Base-by-base conservation (phyloP, 2,797 vertebrate genomes). In the Peromyscus melanophrys region DNA sequence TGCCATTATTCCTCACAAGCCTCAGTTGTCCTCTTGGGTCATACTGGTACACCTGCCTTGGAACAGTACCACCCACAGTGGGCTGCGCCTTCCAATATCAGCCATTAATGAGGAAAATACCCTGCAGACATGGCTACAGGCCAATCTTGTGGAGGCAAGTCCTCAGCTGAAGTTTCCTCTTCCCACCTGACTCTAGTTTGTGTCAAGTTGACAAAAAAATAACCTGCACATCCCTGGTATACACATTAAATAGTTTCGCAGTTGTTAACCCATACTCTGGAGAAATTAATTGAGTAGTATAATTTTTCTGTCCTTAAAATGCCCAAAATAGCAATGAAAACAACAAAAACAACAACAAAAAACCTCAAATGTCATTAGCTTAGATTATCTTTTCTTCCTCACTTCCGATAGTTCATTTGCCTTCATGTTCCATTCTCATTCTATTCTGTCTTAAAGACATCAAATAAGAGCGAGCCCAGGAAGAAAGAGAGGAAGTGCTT, bases 351-450 rank as follows among this genome's bases (percentile, higher is more conserved):
- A 43, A 49, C 1, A 49, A 49, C 43, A 17, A 1, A n/a, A 57
- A 73, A 84, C 65, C 65, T 89, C 4, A 89, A 88, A 71, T 71
- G 88, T 84, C n/a, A 17, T 92, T 84, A 71, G 75, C 16, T 85
- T 71, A 61, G 31, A 69, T 52, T 17, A 78, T 34, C 76, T 37
- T 59, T 57, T 65, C 13, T 89, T 89, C 57, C 9, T 21, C 7
- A 94, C 9, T 34, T 16, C 37, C 27, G 85, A 19, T 6, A 46
- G 25, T 49, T 80, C 21, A 63, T 65, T 49, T 73, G 65, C 9
- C 3, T 75, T 46, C 12, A 31, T 16, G 3, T 10, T 86, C 31
- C 25, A 27, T n/a, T 19, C 25, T 37, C n/a, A 23, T 17, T 49
- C 25, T 94, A 3, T 75, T 25, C 17, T 57, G 80, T 46, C 46